Percentiles rank a stretch among this genome's conserved stretches.
These are phyloP conservation scores for Tortrix viridana DNA, from an alignment of 2,888 invertebrate species.

Conservation along the genomic window DNA sequence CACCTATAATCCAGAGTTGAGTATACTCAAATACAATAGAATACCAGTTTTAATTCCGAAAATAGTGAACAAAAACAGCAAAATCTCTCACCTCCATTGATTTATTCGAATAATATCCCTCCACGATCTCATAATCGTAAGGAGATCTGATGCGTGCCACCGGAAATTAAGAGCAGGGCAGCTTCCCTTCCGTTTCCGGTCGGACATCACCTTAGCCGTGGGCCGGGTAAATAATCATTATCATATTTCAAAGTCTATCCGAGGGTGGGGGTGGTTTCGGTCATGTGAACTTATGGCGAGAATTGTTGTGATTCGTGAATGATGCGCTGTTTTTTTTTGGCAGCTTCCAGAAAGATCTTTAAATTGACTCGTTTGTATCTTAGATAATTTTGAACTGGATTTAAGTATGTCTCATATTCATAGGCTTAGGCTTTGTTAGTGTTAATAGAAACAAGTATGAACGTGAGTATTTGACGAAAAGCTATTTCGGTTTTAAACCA, in stretches of 20 bases:
- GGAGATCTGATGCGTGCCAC: conserved; percentile 70
- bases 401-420: too few species aligned
- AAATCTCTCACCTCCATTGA: conserved; percentile 17
- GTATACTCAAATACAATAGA: neutral
- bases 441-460: too few species aligned
- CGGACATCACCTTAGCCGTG: conserved; percentile 75
- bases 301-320: conserved; percentile 9
- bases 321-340: conserved; percentile 4
- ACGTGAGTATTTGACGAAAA: too few species aligned
- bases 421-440: too few species aligned
- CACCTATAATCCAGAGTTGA: too few species aligned
- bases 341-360: neutral
- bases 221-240: conserved; percentile 58
- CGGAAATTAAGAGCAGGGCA: conserved; percentile 77
- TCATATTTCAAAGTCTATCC: conserved; percentile 52
- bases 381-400: too few species aligned
- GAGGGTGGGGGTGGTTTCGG: conserved; percentile 7
- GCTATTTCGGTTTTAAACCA: too few species aligned
- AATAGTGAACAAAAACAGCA: conserved; percentile 4
- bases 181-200: conserved; percentile 60
- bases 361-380: neutral
- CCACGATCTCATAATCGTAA: conserved; percentile 51
- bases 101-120: neutral
- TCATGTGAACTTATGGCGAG: conserved; percentile 15
- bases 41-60: neutral